A percentile compares a stretch with the other conserved stretches of the same genome.
Conservation (phyloP, 2,113 vertebrate genomes). For the Paramormyrops kingsleyae region DNA sequence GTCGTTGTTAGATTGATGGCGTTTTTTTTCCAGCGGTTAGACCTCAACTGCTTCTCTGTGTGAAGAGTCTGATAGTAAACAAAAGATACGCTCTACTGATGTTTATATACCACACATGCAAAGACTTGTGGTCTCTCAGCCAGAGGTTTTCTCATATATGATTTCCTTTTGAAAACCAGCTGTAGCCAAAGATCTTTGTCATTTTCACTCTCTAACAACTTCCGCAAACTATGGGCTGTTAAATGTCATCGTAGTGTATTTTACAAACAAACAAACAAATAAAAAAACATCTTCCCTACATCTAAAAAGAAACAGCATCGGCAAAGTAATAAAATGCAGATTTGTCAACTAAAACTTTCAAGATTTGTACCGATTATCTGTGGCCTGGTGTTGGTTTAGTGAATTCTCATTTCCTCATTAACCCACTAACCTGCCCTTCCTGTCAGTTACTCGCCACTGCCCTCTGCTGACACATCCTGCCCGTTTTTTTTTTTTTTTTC, state of each 20-base stretch:
- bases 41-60: neutral
- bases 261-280: neutral
- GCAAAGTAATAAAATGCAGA: neutral
- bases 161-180: neutral
- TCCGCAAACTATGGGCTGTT: neutral
- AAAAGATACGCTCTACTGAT: neutral
- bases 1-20: neutral
- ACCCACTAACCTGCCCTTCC: neutral
- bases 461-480: constrained; percentile 2
- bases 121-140: neutral
- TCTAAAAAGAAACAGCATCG: neutral
- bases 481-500: neutral
- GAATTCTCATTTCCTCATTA: neutral
- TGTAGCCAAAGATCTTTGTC: neutral
- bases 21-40: neutral
- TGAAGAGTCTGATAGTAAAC: neutral
- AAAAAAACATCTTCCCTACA: neutral
- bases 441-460: neutral
- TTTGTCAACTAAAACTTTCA: neutral
- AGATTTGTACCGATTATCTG: neutral
- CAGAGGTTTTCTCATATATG: neutral
- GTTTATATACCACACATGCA: neutral
- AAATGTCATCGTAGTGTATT: neutral
- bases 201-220: neutral
- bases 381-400: neutral